phyloP scores from a whole-genome alignment of 2,113 vertebrate genomes.

The Ibidorhyncha struthersii region DNA sequence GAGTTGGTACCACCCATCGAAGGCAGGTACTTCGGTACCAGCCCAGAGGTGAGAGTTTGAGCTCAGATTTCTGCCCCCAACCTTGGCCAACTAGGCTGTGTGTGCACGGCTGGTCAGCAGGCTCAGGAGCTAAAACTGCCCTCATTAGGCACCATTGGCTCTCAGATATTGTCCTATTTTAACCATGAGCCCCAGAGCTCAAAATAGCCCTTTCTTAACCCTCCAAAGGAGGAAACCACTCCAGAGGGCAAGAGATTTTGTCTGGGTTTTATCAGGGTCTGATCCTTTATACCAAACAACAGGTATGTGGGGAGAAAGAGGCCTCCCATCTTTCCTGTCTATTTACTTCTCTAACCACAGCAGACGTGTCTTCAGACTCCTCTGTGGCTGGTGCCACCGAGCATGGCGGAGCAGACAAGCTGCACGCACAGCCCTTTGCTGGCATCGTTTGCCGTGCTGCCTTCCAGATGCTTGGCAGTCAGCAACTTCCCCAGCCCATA shows the following conservation, averaged over 20 bases:
- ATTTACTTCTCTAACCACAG: neutral
- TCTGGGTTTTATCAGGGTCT: neutral
- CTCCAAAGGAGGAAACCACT: neutral
- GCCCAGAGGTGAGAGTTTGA: neutral
- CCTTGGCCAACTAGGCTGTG: neutral
- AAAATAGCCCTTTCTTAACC: neutral
- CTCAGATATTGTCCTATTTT: neutral
- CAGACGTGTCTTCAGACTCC: neutral
- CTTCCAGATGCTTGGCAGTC: neutral
- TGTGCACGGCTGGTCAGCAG: neutral
- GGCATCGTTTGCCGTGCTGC: neutral
- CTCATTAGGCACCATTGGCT: rapidly evolving
- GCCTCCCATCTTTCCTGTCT: neutral
- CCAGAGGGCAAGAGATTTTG: neutral
- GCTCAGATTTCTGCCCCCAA: neutral
- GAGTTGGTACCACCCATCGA: neutral
- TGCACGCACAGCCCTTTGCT: neutral
- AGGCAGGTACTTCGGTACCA: neutral
- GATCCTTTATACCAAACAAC: neutral
- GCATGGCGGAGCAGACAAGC: neutral
- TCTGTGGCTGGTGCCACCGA: neutral
- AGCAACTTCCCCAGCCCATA: neutral
- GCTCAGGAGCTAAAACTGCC: neutral
- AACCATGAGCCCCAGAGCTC: neutral
- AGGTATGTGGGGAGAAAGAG: neutral